A percentile compares a stretch with the other conserved stretches of the same genome.
phyloP scores from a whole-genome alignment of 2,113 vertebrate species.

The Tauraco erythrolophus region DNA sequence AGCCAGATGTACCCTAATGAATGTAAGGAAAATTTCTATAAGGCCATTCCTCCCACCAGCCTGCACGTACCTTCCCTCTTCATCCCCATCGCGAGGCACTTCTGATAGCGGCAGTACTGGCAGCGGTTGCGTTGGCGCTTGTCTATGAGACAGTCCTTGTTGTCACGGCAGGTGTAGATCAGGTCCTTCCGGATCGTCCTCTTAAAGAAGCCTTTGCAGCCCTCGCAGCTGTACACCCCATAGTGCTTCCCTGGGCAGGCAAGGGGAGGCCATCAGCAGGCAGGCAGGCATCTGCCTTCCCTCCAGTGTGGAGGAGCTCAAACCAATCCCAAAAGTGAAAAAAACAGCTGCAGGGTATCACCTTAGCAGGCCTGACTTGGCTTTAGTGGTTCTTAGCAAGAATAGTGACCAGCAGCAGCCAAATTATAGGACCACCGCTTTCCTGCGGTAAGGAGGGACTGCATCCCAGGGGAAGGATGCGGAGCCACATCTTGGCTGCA shows the following conservation, averaged over 20 bases:
- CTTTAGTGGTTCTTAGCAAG: not conserved
- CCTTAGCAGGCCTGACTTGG: not conserved
- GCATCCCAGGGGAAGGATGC: not conserved
- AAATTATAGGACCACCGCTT: not conserved
- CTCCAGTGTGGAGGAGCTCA: rapidly evolving
- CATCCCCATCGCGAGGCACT: constrained; percentile 98
- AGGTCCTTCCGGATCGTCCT: constrained; percentile 94
- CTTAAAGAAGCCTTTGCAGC: constrained; percentile 99
- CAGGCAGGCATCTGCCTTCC: not conserved
- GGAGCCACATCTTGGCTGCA: not conserved
- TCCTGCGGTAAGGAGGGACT: not conserved
- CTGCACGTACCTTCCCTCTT: constrained; percentile 89
- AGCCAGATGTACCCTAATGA: not conserved
- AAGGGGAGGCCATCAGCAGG: not conserved
- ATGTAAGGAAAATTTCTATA: not conserved
- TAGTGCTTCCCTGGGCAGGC: constrained; percentile 92
- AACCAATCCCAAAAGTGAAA: not conserved
- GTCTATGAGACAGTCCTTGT: constrained; percentile 94
- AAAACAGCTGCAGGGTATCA: not conserved
- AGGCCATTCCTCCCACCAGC: not conserved
- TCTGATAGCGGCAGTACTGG: constrained; percentile 99
- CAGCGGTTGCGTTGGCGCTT: constrained; percentile 97
- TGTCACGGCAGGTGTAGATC: constrained; percentile 94
- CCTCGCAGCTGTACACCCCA: constrained; percentile 96
- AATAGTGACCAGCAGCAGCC: not conserved